Evolutionary conservation across 2,797 vertebrate genomes (phyloP).

Genomic region (Neopelma chrysocephalum): DNA sequence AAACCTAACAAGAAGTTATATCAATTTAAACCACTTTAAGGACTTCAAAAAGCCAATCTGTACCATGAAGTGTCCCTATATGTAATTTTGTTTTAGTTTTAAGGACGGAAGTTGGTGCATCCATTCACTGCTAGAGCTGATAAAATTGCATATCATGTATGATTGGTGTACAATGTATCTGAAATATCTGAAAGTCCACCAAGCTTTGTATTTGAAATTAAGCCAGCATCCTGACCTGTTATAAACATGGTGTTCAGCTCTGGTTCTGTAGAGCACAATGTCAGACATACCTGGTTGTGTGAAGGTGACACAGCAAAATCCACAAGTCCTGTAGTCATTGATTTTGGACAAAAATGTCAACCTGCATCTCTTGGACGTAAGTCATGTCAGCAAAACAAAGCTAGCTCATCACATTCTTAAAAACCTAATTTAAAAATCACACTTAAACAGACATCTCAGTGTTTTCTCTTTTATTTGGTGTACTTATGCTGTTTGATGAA

Average conservation of each 20-base stretch:
- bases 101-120: not conserved
- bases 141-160: not conserved
- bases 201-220: not conserved
- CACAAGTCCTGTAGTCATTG: accelerated
- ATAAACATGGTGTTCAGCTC: not conserved
- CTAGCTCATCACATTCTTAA: not conserved
- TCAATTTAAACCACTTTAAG: not conserved
- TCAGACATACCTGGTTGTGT: not conserved
- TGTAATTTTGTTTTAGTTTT: not conserved
- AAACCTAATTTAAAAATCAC: not conserved
- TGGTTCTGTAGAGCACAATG: not conserved
- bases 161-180: not conserved
- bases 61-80: not conserved
- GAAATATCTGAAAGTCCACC: not conserved
- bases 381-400: not conserved
- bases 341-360: not conserved
- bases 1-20: not conserved
- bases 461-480: not conserved
- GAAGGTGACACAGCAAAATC: not conserved
- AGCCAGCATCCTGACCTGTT: not conserved
- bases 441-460: not conserved
- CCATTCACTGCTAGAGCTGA: not conserved
- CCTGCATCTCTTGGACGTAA: not conserved
- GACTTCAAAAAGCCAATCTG: not conserved
- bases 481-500: not conserved